These are phyloP conservation scores for Nasonia giraulti DNA, from an alignment of 1,140 invertebrate species.

Conservation along the genomic window DNA sequence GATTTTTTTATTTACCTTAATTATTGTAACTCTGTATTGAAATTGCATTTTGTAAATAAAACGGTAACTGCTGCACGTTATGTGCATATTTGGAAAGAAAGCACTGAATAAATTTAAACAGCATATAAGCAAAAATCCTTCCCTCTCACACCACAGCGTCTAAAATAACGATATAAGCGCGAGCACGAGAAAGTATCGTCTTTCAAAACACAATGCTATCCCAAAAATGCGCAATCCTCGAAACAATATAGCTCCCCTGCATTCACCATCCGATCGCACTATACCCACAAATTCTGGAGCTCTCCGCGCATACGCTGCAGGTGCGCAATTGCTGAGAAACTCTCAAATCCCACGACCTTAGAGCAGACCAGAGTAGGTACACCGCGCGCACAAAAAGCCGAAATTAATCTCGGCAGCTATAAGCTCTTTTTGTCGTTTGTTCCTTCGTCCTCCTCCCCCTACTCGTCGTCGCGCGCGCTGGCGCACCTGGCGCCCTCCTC, in stretches of 20 bases:
- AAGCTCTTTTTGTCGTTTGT: conserved; percentile 14
- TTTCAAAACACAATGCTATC: not conserved
- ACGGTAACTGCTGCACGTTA: not conserved
- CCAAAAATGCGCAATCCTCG: conserved; percentile 22
- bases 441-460: not conserved
- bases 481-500: conserved; percentile 39
- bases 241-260: not conserved
- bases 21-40: not conserved
- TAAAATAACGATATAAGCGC: too few relatives aligned
- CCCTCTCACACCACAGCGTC: not conserved
- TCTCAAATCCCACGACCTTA: conserved; percentile 28
- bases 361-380: not conserved
- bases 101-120: conserved; percentile 21
- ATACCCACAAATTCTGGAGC: not conserved
- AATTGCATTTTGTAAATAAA: conserved; percentile 14
- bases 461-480: not conserved
- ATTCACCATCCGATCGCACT: too few relatives aligned
- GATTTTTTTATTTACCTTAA: not conserved
- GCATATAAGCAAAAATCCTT: not conserved
- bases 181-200: not conserved
- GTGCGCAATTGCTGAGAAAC: conserved; percentile 42
- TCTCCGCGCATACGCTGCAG: not conserved
- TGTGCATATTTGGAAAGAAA: not conserved
- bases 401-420: conserved; percentile 35
- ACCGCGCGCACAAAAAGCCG: conserved; percentile 1